Evolutionary conservation across 2,797 vertebrate species (phyloP).

Genomic region (Ataeniobius toweri): DNA sequence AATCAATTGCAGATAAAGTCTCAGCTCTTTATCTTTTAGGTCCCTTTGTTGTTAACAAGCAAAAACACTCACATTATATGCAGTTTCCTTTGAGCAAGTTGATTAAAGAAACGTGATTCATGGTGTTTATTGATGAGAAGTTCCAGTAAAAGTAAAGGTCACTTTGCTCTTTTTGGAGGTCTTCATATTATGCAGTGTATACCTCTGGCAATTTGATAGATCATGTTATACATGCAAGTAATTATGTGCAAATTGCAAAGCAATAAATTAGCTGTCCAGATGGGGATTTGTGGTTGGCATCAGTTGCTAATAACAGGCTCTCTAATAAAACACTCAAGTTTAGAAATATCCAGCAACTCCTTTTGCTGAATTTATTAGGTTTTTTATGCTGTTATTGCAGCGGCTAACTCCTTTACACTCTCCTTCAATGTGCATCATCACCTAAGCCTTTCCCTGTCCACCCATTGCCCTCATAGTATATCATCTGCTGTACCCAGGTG

Average conservation of each 20-base stretch:
- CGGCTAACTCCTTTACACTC: conserved; percentile 42
- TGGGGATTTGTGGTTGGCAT: conserved; percentile 40
- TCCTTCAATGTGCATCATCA: conserved; percentile 45
- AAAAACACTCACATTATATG: not conserved
- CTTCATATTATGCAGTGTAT: conserved; percentile 15
- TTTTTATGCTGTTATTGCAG: conserved; percentile 60
- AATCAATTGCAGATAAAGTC: not conserved
- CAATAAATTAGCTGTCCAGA: conserved; percentile 34
- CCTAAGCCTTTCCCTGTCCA: conserved; percentile 42
- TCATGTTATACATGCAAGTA: conserved; percentile 18
- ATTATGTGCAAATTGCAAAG: conserved; percentile 18
- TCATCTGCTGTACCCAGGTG: conserved; percentile 62
- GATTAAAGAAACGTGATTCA: not conserved
- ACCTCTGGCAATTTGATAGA: conserved; percentile 18
- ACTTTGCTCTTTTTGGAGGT: not conserved
- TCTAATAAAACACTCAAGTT: conserved; percentile 66
- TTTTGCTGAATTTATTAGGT: conserved; percentile 32
- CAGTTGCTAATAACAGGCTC: conserved; percentile 55
- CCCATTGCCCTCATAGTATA: conserved; percentile 32
- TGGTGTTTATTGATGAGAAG: not conserved
- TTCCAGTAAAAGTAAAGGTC: not conserved
- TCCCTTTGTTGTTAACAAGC: not conserved
- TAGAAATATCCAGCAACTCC: conserved; percentile 39
- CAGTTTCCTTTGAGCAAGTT: not conserved
- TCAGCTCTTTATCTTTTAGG: not conserved